A percentile compares a stretch with the other conserved stretches of the same genome.
Evolutionary conservation across 1,140 invertebrate species (phyloP).

Genomic region (Stenopsyche tienmushanensis): DNA sequence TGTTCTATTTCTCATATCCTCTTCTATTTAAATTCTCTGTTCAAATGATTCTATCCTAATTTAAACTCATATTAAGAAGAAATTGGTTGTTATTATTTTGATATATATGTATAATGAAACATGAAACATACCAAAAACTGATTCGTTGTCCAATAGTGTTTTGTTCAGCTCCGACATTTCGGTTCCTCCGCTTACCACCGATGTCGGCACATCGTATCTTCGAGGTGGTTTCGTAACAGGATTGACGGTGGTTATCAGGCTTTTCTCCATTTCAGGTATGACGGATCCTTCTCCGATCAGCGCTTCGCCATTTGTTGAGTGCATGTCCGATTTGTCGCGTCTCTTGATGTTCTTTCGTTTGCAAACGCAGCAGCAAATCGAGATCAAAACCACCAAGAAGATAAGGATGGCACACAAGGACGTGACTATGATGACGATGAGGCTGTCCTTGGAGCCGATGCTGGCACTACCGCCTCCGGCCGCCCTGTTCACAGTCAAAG

Average conservation of each 20-base stretch:
- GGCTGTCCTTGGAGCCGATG: slow-evolving; percentile 52
- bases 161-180: slow-evolving; percentile 79
- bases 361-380: slow-evolving; percentile 69
- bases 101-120: background rate
- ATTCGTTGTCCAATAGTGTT: slow-evolving; percentile 70
- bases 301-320: slow-evolving; percentile 62
- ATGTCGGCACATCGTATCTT: slow-evolving; percentile 67
- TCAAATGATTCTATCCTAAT: too few species aligned
- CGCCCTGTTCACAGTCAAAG: slow-evolving; percentile 60
- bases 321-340: slow-evolving; percentile 60
- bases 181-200: slow-evolving; percentile 66
- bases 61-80: too few species aligned
- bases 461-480: slow-evolving; percentile 51
- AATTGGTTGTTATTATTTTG: too few species aligned
- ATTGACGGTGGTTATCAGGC: slow-evolving; percentile 76
- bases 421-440: slow-evolving; percentile 56
- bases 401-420: slow-evolving; percentile 59
- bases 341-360: slow-evolving; percentile 56
- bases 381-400: slow-evolving; percentile 59
- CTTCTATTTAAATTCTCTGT: too few species aligned
- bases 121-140: slow-evolving; percentile 65
- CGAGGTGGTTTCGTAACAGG: slow-evolving; percentile 77
- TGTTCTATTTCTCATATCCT: too few species aligned
- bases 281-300: slow-evolving; percentile 59
- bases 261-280: slow-evolving; percentile 74